Percentiles rank a stretch among this genome's conserved stretches.
These are phyloP conservation scores for Microtus oregoni DNA, from an alignment of 2,113 vertebrate species.

Conservation along the genomic window DNA sequence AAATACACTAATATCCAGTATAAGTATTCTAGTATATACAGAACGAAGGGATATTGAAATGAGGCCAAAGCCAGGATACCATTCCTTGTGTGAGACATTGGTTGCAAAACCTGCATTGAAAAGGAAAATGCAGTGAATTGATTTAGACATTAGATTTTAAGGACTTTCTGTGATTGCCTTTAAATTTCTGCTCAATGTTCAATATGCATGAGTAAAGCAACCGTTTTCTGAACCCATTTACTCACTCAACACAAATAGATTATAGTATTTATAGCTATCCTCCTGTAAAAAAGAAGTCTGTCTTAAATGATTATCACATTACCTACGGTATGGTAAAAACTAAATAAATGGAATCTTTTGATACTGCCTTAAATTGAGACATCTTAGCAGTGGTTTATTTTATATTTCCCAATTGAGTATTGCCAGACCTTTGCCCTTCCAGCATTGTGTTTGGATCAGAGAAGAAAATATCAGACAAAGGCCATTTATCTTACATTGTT, in stretches of 20 bases:
- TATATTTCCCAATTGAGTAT: conserved; percentile 46
- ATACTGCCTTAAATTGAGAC: conserved; percentile 39
- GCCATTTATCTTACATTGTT: conserved; percentile 27
- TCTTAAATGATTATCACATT: background rate
- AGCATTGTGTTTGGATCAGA: conserved; percentile 72
- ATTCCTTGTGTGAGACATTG: background rate
- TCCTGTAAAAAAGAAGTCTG: background rate
- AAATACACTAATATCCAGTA: background rate
- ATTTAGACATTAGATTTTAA: background rate
- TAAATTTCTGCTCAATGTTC: background rate
- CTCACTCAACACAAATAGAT: background rate
- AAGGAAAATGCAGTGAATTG: fast-evolving
- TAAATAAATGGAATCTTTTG: conserved; percentile 6
- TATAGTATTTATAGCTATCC: background rate
- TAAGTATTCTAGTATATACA: background rate
- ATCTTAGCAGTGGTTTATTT: conserved; percentile 57
- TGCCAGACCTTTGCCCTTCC: conserved; percentile 68
- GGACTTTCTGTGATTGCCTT: background rate
- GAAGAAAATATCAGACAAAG: conserved; percentile 74
- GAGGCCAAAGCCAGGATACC: background rate
- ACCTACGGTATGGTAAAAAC: background rate
- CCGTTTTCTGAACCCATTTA: background rate
- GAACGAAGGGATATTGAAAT: background rate
- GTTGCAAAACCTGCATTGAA: background rate
- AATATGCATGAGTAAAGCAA: background rate